A percentile compares a stretch with the other conserved stretches of the same genome.
phyloP scores from a whole-genome alignment of 2,797 vertebrate species.

The Odontamblyopus lacepedii region DNA sequence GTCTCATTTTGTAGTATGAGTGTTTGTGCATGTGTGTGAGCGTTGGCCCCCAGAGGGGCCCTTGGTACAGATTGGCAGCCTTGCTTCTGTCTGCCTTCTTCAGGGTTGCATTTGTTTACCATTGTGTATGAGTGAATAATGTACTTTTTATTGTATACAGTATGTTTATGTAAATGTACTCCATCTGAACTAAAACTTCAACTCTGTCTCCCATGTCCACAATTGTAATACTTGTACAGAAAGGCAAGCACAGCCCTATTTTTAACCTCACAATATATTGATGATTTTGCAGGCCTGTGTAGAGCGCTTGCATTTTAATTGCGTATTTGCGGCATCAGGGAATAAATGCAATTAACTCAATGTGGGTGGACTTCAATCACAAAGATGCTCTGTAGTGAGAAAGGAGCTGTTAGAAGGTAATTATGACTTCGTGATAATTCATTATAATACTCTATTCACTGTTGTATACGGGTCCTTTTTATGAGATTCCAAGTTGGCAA shows the following conservation, averaged over 20 bases:
- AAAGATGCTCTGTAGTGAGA: conserved; percentile 75
- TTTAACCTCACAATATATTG: conserved; percentile 56
- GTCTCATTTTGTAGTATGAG: no score
- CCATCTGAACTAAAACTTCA: background rate
- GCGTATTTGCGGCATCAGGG: conserved; percentile 69
- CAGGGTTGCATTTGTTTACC: no score
- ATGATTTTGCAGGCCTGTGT: conserved; percentile 67
- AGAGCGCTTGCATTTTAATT: conserved; percentile 73
- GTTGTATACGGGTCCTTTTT: conserved; percentile 24
- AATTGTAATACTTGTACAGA: background rate
- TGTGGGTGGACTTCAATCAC: conserved; percentile 80
- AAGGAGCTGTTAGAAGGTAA: conserved; percentile 77
- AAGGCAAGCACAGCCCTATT: conserved; percentile 50
- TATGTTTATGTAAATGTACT: background rate
- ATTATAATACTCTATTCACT: conserved; percentile 60
- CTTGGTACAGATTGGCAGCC: no score
- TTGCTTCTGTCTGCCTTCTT: no score
- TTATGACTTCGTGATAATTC: conserved; percentile 77
- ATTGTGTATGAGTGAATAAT: no score
- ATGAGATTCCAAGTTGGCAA: conserved; percentile 25
- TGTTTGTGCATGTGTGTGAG: no score
- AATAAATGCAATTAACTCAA: conserved; percentile 79
- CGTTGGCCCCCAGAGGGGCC: no score
- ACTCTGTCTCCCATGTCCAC: conserved; percentile 3
- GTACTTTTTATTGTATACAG: background rate